Conservation (phyloP, 2,797 vertebrate species). For the Lepilemur ruficaudatus region DNA sequence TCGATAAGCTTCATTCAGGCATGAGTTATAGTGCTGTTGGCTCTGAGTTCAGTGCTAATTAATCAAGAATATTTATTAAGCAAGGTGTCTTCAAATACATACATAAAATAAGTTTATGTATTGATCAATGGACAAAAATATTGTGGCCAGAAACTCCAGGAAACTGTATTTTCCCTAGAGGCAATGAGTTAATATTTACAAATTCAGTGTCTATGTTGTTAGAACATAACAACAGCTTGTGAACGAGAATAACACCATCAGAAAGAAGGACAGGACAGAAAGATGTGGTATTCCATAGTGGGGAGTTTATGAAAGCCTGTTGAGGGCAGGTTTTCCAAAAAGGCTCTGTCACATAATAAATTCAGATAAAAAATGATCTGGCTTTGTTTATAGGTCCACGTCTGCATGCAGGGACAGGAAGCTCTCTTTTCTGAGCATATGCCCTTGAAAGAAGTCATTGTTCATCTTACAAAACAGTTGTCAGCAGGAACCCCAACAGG, state of each 20-base stretch:
- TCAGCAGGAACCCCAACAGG: not conserved
- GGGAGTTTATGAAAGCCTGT: not conserved
- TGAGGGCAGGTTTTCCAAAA: not conserved
- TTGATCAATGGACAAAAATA: not conserved
- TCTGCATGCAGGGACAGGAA: conserved; percentile 19
- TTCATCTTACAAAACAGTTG: not conserved
- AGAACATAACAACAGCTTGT: not conserved
- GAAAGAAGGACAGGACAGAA: not conserved
- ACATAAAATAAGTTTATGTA: not conserved
- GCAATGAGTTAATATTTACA: not conserved
- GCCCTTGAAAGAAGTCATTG: conserved; percentile 29
- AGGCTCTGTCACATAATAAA: not conserved
- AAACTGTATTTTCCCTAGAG: not conserved
- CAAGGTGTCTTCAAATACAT: not conserved
- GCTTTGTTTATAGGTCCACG: not conserved
- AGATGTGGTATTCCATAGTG: not conserved
- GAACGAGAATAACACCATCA: not conserved
- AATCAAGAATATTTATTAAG: not conserved
- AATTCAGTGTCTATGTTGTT: not conserved
- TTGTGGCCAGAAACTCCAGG: not conserved
- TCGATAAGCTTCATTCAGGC: not conserved
- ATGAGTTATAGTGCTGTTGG: not conserved
- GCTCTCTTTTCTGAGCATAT: conserved; percentile 28
- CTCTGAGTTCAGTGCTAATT: not conserved
- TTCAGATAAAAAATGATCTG: not conserved